phyloP scores from a whole-genome alignment of 2,113 vertebrate genomes.

The Hypomesus transpacificus region DNA sequence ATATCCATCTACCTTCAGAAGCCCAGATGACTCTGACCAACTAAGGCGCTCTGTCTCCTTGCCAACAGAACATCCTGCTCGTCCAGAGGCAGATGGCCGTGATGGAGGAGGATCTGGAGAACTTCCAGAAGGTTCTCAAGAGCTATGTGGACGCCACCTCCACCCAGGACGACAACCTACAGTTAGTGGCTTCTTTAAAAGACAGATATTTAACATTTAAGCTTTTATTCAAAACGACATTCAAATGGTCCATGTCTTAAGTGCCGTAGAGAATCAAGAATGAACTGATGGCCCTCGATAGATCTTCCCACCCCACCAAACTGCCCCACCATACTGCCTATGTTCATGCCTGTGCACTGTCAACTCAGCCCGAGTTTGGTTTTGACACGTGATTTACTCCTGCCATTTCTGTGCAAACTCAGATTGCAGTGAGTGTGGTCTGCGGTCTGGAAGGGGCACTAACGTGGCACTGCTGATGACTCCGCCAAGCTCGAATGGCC shows the following conservation, averaged over 20 bases:
- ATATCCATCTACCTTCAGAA: not conserved
- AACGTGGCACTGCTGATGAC: not conserved
- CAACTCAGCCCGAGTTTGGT: no score
- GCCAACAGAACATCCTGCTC: constrained; percentile 85
- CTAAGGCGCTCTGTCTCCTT: not conserved
- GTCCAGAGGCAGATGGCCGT: constrained; percentile 89
- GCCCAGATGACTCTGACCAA: no score
- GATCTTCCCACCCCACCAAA: no score
- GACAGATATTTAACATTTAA: not conserved
- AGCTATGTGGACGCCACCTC: constrained; percentile 81
- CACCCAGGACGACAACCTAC: constrained; percentile 81
- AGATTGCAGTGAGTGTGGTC: no score
- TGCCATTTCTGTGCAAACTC: no score
- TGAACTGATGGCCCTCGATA: not conserved
- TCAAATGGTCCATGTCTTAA: not conserved
- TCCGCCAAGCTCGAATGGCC: not conserved
- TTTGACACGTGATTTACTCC: no score
- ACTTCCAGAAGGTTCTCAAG: constrained; percentile 80
- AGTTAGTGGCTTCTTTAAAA: constrained; percentile 72
- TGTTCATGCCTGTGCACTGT: no score
- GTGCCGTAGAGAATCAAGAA: not conserved
- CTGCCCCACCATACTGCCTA: no score
- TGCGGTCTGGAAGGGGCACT: not conserved
- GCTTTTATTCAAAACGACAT: not conserved
- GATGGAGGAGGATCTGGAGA: constrained; percentile 69